Conservation (phyloP, 2,888 invertebrate species). For the Philopedon plagiatum region DNA sequence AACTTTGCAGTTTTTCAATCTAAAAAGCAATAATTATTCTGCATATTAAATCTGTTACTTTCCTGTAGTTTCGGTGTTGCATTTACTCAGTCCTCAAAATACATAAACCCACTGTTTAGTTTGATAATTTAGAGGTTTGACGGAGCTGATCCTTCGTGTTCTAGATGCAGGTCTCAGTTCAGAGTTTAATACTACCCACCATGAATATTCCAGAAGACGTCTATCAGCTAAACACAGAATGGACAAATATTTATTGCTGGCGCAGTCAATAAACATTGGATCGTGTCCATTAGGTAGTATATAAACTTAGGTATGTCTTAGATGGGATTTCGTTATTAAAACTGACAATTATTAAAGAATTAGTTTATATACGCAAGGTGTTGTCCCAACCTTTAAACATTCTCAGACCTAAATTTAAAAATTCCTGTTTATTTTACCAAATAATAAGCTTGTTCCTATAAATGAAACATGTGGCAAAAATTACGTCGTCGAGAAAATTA, state of each 20-base stretch:
- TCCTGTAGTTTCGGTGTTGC: neutral
- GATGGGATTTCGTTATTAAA: too few species aligned
- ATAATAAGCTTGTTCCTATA: too few species aligned
- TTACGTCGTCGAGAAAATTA: too few species aligned
- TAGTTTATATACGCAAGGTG: too few species aligned
- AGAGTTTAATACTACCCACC: constrained; percentile 42
- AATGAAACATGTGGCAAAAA: too few species aligned
- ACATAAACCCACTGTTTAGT: constrained; percentile 33
- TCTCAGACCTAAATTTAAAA: too few species aligned
- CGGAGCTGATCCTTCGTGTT: constrained; percentile 33
- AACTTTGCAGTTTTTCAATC: too few species aligned
- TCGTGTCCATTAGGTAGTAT: neutral
- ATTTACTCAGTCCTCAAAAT: neutral
- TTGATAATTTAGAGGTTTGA: constrained; percentile 37
- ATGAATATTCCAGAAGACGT: constrained; percentile 49
- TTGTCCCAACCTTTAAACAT: too few species aligned
- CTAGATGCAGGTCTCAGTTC: constrained; percentile 42
- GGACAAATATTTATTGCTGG: constrained; percentile 48
- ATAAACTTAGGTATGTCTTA: neutral
- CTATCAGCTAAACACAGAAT: constrained; percentile 41
- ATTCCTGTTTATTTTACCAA: too few species aligned
- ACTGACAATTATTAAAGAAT: too few species aligned
- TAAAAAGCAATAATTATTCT: too few species aligned
- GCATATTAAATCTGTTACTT: too few species aligned
- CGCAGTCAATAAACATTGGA: constrained; percentile 4